Base-by-base conservation (phyloP, 2,888 invertebrate genomes). In the Teleogryllus oceanicus region DNA sequence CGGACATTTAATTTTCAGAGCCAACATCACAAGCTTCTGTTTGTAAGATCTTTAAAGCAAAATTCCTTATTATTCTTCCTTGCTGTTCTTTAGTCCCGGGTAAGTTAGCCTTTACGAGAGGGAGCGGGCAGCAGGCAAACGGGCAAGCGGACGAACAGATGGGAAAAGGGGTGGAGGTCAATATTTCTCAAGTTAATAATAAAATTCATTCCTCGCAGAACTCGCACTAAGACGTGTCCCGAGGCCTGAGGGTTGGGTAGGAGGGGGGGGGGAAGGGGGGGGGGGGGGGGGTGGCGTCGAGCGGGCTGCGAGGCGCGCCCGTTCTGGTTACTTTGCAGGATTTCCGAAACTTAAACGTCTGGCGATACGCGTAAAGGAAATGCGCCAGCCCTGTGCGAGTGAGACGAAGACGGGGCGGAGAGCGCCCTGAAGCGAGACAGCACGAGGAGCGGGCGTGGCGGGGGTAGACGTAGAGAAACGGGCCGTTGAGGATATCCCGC, bases 151-250 rank as follows among this genome's bases (percentile, higher is more conserved):
- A 13, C 13, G 62, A 62, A 62, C 62, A 62, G 62, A 62, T 62
- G 62, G 62, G 62, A 18, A 18, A 62, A 8, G 37, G 62, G 62
- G 37, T 2, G 21, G 50, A 50, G 77, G 77, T 16, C 20, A 77
- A n/a, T 77, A 50, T 18, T 77, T 50, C 37, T 11, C 8, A 77
- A n/a, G 50, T 50, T 77, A 77, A 77, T 77, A 77, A 77, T 77
- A 77, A 77, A 18, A 77, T 20, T 50, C 50, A 77, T 77, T 50
- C 50, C 50, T 49, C 16, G 21, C 50, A 50, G 11, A 77, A 77
- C 50, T 21, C 51, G 20, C 21, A 77, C 77, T 13, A 20, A 49
- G 77, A 13, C 21, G 50, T 16, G 62, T 62, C n/a, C n/a, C 62
- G n/a, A 11, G n/a, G 62, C 13, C 16, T 13, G n/a, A 13, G 49